Conservation (phyloP, 2,888 invertebrate species). For the Orthosia incerta region DNA sequence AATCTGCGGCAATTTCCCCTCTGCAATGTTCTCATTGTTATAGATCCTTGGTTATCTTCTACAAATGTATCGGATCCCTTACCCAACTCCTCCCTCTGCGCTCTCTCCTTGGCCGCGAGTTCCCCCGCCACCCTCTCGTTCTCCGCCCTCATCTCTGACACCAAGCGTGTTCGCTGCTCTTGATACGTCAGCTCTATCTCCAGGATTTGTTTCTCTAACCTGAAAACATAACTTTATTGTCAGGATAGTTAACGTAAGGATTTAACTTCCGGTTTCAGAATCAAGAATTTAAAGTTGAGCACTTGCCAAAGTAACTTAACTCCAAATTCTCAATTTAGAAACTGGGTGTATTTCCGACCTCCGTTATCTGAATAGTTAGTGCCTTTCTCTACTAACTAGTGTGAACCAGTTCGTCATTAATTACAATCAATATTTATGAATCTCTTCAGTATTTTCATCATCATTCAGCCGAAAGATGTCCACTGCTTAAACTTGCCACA, state of each 20-base stretch:
- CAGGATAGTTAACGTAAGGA: not conserved
- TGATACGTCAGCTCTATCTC: slow-evolving; percentile 85
- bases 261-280: not conserved
- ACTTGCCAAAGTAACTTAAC: no score
- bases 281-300: not conserved
- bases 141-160: slow-evolving; percentile 92
- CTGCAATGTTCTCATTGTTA: not conserved
- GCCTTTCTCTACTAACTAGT: no score
- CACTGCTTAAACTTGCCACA: no score
- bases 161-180: slow-evolving; percentile 85
- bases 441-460: no score
- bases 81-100: slow-evolving; percentile 76
- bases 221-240: slow-evolving; percentile 52
- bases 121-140: slow-evolving; percentile 93
- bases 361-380: no score
- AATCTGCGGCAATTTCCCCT: no score
- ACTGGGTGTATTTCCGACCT: no score
- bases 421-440: no score
- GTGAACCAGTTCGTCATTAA: no score
- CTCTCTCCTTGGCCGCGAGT: slow-evolving; percentile 91
- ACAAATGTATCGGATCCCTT: slow-evolving; percentile 13
- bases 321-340: no score
- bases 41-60: no score
- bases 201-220: slow-evolving; percentile 86
- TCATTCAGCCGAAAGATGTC: no score